Conservation (phyloP, 2,888 invertebrate genomes). For the Morpho deidamia region DNA sequence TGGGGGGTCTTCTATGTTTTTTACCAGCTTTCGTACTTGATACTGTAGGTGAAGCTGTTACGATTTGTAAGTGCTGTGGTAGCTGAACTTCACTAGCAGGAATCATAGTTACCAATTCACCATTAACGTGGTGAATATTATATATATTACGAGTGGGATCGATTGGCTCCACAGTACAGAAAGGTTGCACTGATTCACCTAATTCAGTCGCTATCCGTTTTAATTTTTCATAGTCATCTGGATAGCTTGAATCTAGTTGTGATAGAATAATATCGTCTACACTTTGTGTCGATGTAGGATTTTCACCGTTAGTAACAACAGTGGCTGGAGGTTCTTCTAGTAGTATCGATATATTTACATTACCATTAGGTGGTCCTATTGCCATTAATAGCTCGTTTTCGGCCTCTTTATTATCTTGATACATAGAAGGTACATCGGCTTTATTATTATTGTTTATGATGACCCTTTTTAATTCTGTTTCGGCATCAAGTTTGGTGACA, state of each 20-base stretch:
- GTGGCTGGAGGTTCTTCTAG: constrained; percentile 65
- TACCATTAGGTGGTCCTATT: constrained; percentile 56
- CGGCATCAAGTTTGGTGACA: constrained; percentile 58
- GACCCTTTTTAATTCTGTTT: constrained; percentile 57
- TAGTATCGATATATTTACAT: constrained; percentile 69
- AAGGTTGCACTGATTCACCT: constrained; percentile 86
- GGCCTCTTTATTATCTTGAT: constrained; percentile 61
- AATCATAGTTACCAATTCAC: constrained; percentile 68
- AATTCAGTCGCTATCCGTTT: constrained; percentile 91
- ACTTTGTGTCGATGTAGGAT: constrained; percentile 78
- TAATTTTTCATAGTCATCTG: constrained; percentile 90
- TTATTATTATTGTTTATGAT: constrained; percentile 70
- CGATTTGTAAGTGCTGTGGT: constrained; percentile 75
- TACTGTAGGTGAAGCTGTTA: constrained; percentile 78
- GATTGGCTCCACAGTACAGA: constrained; percentile 78
- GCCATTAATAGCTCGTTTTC: constrained; percentile 62
- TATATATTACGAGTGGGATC: constrained; percentile 76
- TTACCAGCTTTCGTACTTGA: constrained; percentile 82
- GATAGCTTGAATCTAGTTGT: constrained; percentile 82
- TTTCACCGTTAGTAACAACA: constrained; percentile 67
- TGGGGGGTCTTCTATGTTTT: constrained; percentile 83
- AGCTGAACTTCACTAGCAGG: constrained; percentile 65
- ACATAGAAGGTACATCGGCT: constrained; percentile 76
- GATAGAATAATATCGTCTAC: constrained; percentile 85
- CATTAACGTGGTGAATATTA: constrained; percentile 72